Conservation (phyloP, 2,113 vertebrate species). For the Halichoerus grypus region DNA sequence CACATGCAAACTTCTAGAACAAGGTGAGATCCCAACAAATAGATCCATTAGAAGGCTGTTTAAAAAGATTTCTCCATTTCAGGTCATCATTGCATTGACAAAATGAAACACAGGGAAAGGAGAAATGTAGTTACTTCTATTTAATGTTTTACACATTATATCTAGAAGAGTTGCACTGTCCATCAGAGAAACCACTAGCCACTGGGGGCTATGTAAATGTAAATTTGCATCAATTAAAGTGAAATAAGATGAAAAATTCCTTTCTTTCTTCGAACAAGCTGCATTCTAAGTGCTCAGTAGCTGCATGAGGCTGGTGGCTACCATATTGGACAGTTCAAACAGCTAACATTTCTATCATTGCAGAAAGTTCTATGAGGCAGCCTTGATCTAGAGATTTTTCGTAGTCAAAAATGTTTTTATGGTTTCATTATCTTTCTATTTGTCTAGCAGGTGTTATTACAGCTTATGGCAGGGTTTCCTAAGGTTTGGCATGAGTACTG, state of each 20-base stretch:
- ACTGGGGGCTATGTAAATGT: background rate
- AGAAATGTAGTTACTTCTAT: background rate
- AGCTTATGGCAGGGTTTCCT: accelerated
- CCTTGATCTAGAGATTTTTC: background rate
- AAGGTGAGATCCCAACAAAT: background rate
- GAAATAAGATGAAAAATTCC: background rate
- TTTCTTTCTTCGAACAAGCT: background rate
- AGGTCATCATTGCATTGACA: background rate
- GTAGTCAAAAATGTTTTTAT: background rate
- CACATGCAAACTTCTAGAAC: background rate
- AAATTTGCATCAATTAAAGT: background rate
- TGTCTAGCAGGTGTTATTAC: accelerated
- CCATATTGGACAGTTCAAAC: background rate
- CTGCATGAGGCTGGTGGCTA: accelerated
- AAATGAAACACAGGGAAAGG: background rate
- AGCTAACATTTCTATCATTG: too few species aligned
- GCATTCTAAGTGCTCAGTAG: background rate
- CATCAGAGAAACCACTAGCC: background rate
- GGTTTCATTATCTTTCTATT: background rate
- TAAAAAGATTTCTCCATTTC: background rate
- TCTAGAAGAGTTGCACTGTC: background rate
- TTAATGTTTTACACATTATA: background rate
- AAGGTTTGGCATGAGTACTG: accelerated
- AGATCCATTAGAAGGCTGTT: background rate
- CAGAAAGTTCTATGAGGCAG: background rate